Percentiles rank a stretch among this genome's conserved stretches.
Conservation (phyloP, 2,797 vertebrate species). For the Pipistrellus kuhlii region DNA sequence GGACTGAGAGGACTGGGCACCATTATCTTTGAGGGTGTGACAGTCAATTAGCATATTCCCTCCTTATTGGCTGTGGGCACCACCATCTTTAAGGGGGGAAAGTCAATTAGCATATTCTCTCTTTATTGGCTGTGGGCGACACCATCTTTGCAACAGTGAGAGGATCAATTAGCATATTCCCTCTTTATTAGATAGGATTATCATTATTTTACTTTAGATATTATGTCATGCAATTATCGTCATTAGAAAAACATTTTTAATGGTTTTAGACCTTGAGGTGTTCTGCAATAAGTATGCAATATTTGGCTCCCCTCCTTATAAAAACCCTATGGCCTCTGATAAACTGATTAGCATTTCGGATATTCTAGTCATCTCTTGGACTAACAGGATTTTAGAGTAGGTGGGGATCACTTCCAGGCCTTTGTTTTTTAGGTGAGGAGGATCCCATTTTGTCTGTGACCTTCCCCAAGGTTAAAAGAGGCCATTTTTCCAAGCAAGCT, state of each 20-base stretch:
- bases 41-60: too few species aligned
- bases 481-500: background rate
- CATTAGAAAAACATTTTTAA: conserved; percentile 36
- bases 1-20: background rate
- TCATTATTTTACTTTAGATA: background rate
- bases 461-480: background rate
- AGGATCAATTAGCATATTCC: too few species aligned
- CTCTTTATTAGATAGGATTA: too few species aligned
- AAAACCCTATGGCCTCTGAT: background rate
- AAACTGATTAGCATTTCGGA: background rate
- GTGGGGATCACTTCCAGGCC: background rate
- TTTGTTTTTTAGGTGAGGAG: background rate
- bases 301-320: background rate
- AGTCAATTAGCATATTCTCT: too few species aligned
- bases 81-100: too few species aligned
- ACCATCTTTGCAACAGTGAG: too few species aligned
- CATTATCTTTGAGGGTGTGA: too few species aligned
- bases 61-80: too few species aligned
- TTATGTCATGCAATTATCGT: background rate
- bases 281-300: background rate
- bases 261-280: conserved; percentile 45
- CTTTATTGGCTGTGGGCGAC: too few species aligned
- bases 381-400: conserved; percentile 5
- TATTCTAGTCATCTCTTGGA: background rate
- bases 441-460: conserved; percentile 14